Base-by-base conservation (phyloP, 2,113 vertebrate species). In the Bubo blakistoni region DNA sequence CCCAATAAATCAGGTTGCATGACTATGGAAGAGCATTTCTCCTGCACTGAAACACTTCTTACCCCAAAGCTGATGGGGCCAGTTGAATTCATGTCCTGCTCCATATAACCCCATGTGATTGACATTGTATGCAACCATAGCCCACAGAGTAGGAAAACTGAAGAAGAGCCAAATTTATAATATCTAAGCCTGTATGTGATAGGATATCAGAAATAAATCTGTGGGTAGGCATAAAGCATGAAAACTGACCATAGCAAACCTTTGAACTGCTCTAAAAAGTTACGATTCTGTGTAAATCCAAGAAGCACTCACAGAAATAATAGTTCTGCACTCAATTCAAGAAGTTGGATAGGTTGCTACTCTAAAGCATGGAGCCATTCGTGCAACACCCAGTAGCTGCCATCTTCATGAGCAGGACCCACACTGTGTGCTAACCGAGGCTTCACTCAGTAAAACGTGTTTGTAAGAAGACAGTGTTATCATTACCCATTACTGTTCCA, bases 371-470 rank as follows among this genome's bases (percentile, higher is more conserved):
- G 27, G 18, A 71, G 24, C 19, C 42, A 38, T 55, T 85, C 1
- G 2, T n/a, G 17, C 30, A 82, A 38, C 17, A 84, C 11, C 16
- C 13, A 52, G 49, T 32, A 94, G 54, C 54, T 73, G 61, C 54
- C 3, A 13, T 47, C 54, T 94, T 66, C 65, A 29, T 2, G 26
- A 84, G 46, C 52, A 71, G 34, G 65, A 92, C 49, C 25, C 30
- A 47, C 12, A 11, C 11, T 22, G 29, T 32, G 20, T 2, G 1
- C n/a, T 69, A 62, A 65, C 9, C 0, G 2, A 79, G 69, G 36
- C 30, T 79, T 72, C 0, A 0, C 25, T 52, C 62, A 38, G 27
- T 66, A n/a, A 74, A 8, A 7, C 0, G 0, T n/a, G 4, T 11
- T 26, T 81, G 18, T 46, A 66, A 93, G 59, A 90, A 70, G 20